phyloP scores from a whole-genome alignment of 2,888 invertebrate genomes.

The Chaitophorus viminalis region DNA sequence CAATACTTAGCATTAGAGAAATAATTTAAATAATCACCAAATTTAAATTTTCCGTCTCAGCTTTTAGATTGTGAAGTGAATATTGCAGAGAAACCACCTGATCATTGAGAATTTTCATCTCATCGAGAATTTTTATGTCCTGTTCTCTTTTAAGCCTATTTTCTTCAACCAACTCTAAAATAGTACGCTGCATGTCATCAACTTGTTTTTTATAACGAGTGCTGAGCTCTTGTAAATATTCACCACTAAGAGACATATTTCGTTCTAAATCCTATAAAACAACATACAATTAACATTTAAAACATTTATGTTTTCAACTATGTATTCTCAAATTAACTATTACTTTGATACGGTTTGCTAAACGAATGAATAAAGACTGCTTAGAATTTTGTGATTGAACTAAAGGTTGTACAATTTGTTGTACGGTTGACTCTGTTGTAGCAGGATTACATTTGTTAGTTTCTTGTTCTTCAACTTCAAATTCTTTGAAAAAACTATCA shows the following conservation, averaged over 20 bases:
- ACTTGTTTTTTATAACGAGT: slow-evolving; percentile 95
- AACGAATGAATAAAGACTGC: slow-evolving; percentile 94
- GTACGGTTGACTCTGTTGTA: slow-evolving; percentile 30
- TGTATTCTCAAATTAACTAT: slow-evolving; percentile 65
- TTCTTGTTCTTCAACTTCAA: slow-evolving; percentile 54
- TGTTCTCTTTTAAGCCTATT: slow-evolving; percentile 76
- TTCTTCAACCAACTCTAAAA: slow-evolving; percentile 82
- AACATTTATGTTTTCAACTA: not conserved
- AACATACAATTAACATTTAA: not conserved
- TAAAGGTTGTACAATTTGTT: slow-evolving; percentile 63
- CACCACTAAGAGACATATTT: slow-evolving; percentile 95
- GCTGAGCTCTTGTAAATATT: slow-evolving; percentile 96
- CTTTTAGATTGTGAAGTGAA: slow-evolving; percentile 44
- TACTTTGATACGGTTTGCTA: slow-evolving; percentile 95
- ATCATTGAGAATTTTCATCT: slow-evolving; percentile 76
- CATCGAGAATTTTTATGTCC: slow-evolving; percentile 83
- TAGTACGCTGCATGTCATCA: slow-evolving; percentile 89
- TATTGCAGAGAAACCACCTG: slow-evolving; percentile 72
- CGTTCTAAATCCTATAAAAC: slow-evolving; percentile 84
- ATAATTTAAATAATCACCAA: slow-evolving; percentile 26
- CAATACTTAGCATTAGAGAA: not conserved
- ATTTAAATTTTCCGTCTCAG: slow-evolving; percentile 54
- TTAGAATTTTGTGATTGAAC: slow-evolving; percentile 69
- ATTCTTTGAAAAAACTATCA: slow-evolving; percentile 57
- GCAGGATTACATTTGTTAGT: slow-evolving; percentile 40